A percentile compares a stretch with the other conserved stretches of the same genome.
Conservation (phyloP, 2,797 vertebrate species). For the Phoxinus dragarum region DNA sequence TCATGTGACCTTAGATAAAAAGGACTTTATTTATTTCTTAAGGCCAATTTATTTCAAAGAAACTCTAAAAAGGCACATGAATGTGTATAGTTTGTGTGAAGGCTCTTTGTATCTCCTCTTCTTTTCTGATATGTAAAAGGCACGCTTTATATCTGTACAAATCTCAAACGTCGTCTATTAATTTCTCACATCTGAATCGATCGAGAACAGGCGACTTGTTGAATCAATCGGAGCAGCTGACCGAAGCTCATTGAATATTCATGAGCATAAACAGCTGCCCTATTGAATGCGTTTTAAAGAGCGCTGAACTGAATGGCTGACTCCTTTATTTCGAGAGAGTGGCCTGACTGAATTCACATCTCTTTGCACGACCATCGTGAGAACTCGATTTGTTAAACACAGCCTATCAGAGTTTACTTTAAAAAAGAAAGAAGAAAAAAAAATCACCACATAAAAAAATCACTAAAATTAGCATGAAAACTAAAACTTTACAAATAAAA, state of each 20-base stretch:
- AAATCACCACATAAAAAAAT: rapidly evolving
- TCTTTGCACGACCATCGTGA: background rate
- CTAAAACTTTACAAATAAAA: background rate
- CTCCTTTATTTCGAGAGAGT: conserved; percentile 28
- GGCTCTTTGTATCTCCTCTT: background rate
- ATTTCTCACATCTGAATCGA: conserved; percentile 8
- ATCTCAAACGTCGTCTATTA: background rate
- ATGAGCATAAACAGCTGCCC: conserved; percentile 60
- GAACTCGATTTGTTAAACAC: background rate
- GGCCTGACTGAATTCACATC: conserved; percentile 5
- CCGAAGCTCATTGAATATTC: conserved; percentile 57
- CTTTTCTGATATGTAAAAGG: background rate
- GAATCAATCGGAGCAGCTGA: conserved; percentile 42
- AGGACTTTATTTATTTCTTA: background rate
- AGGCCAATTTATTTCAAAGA: conserved; percentile 4
- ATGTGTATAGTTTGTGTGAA: background rate
- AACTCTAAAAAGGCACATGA: background rate
- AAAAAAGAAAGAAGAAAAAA: no score
- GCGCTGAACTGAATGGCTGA: conserved; percentile 25
- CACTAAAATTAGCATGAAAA: background rate
- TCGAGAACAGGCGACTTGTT: conserved; percentile 23
- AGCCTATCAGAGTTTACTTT: background rate
- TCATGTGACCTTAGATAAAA: conserved; percentile 8
- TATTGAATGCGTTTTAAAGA: conserved; percentile 50
- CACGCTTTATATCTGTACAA: background rate